A percentile compares a stretch with the other conserved stretches of the same genome.
Evolutionary conservation across 2,797 vertebrate species (phyloP).

Genomic region (Spinibarbus caldwelli): DNA sequence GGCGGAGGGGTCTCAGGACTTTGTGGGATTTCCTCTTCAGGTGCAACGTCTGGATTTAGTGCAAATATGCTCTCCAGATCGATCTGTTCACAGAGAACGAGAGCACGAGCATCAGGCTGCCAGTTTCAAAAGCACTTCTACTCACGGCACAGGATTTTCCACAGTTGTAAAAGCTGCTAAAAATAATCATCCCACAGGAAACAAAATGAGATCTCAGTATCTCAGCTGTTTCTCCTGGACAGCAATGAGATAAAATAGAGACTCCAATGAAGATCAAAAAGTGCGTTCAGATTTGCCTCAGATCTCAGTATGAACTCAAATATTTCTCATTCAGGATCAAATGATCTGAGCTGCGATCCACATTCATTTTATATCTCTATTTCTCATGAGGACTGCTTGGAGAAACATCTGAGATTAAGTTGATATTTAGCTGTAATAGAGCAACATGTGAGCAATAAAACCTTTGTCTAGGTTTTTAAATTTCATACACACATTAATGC

Average conservation of each 20-base stretch:
- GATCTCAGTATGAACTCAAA: neutral
- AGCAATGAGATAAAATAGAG: neutral
- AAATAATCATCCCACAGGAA: neutral
- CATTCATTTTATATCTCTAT: neutral
- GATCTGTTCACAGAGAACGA: conserved; percentile 75
- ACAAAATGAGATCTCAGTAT: neutral
- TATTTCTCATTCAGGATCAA: neutral
- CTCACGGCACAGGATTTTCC: neutral
- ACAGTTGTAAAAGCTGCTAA: conserved; percentile 15
- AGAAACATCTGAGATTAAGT: neutral
- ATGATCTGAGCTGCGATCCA: neutral
- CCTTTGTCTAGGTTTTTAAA: neutral
- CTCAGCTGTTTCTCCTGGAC: conserved; percentile 1
- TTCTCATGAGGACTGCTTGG: neutral
- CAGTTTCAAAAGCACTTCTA: neutral
- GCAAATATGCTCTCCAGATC: conserved; percentile 95
- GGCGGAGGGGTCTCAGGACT: conserved; percentile 87
- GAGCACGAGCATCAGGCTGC: neutral
- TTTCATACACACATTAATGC: neutral
- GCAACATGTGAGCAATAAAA: neutral
- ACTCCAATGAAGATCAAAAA: neutral
- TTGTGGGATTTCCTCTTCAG: conserved; percentile 90
- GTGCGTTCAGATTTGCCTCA: neutral
- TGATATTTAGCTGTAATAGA: neutral
- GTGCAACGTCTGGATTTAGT: conserved; percentile 91